Base-by-base conservation (phyloP, 2,888 invertebrate genomes). In the Trachelus tabidus region DNA sequence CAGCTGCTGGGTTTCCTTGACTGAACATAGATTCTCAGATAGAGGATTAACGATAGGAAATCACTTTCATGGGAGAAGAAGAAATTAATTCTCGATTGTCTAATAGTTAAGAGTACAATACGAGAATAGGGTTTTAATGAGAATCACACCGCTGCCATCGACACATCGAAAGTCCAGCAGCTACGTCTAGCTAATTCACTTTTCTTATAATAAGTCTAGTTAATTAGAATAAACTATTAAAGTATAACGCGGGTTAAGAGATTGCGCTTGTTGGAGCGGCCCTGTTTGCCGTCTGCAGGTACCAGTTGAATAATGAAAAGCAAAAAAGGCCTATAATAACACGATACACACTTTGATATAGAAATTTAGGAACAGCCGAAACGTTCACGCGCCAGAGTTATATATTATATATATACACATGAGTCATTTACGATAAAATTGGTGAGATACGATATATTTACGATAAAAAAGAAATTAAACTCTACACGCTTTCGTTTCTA, bases 121-220 rank as follows among this genome's bases (percentile, higher is more conserved):
- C 56, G 56, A 56, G 56, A 56, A 56, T 56, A 9, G 56, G 0
- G 3, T 56, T 23, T 56, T 15, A 56, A 15, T 9, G 9, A 23
- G 23, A 23, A 56, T 56, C 23, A 9, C 23, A 56, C 23, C 23
- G 56, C 56, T 71, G 71, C 71, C 71, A 34, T 33, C 71, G 31
- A 31, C 31, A 71, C 71, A 34, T 71, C 31, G 34, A 71, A 75
- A 69, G 79, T 82, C 76, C 76, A 82, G 79, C 74, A 73, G 74
- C 80, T 56, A 80, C 73, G 77, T 79, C 81, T 79, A 76, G 81
- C 69, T 75, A 82, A 82, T 81, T 81, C 68, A 76, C 74, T 33
- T 75, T 73, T 37, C 79, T 80, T 79, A 74, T 56, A 75, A 80
- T 80, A 77, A 75, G 69, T 77, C 77, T 76, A 69, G 69, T 56